These are phyloP conservation scores for Periophthalmus modestus DNA, from an alignment of 2,113 vertebrate species.

Conservation along the genomic window DNA sequence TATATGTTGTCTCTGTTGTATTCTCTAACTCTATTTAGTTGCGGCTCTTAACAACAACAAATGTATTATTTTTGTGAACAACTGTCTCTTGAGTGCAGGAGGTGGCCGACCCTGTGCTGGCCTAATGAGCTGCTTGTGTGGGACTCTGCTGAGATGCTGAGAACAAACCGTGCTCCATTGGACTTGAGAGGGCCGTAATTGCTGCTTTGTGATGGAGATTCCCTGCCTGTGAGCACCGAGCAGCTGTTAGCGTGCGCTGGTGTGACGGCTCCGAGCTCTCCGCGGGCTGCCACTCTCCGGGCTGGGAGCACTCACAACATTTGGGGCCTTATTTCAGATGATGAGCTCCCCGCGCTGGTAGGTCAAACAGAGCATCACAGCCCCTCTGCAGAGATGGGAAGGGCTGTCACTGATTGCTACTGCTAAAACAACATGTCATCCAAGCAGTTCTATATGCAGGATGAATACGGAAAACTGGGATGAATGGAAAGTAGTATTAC, in stretches of 20 bases:
- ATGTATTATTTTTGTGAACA: slow-evolving; percentile 11
- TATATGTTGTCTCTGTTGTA: no score
- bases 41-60: background rate
- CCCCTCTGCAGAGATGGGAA: slow-evolving; percentile 40
- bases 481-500: background rate
- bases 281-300: slow-evolving; percentile 57
- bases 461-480: background rate
- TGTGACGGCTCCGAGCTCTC: slow-evolving; percentile 61
- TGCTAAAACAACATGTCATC: slow-evolving; percentile 24
- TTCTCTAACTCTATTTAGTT: background rate
- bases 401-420: slow-evolving; percentile 34
- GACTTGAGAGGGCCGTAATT: slow-evolving; percentile 71
- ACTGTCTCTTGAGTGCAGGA: slow-evolving; percentile 36
- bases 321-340: slow-evolving; percentile 63
- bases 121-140: slow-evolving; percentile 78
- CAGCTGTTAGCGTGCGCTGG: slow-evolving; percentile 70
- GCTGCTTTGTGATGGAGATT: slow-evolving; percentile 68
- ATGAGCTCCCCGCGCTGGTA: slow-evolving; percentile 68
- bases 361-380: slow-evolving; percentile 62
- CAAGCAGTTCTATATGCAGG: no score
- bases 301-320: slow-evolving; percentile 55
- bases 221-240: slow-evolving; percentile 49
- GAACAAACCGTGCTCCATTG: slow-evolving; percentile 66
- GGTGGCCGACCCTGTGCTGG: slow-evolving; percentile 62
- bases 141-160: slow-evolving; percentile 71